Conservation (phyloP, 2,888 invertebrate genomes). For the Xestia ashworthii region DNA sequence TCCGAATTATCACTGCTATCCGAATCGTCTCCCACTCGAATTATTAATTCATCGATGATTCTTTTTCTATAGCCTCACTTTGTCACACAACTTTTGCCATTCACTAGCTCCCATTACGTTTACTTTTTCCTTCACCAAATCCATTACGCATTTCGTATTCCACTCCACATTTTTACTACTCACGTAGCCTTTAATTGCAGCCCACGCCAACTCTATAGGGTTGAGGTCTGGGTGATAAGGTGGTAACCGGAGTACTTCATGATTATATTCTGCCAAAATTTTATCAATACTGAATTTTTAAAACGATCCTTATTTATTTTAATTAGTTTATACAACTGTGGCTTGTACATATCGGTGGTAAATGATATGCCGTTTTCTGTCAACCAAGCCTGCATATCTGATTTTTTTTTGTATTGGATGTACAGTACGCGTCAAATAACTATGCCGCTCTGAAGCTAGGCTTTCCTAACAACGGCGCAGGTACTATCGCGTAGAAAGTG, state of each 20-base stretch:
- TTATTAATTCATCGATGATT: too few relatives aligned
- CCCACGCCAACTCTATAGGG: too few relatives aligned
- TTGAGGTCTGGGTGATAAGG: not conserved
- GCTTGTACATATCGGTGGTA: conserved; percentile 6
- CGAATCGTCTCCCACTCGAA: not conserved
- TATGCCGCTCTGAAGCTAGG: too few relatives aligned
- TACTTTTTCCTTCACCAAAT: not conserved
- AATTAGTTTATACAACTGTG: conserved; percentile 26
- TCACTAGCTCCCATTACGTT: conserved; percentile 8
- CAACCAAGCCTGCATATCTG: conserved; percentile 24
- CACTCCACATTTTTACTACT: not conserved
- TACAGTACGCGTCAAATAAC: not conserved
- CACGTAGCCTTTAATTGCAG: conserved; percentile 8
- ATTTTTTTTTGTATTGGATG: conserved; percentile 18
- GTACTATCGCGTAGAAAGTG: too few relatives aligned
- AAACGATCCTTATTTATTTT: conserved; percentile 14
- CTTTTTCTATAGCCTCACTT: not conserved
- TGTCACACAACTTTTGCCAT: not conserved
- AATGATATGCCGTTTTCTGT: conserved; percentile 16
- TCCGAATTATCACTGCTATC: conserved; percentile 6
- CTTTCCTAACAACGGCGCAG: too few relatives aligned
- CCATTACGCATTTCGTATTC: not conserved
- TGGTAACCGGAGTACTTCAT: conserved; percentile 6
- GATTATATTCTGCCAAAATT: conserved; percentile 17
- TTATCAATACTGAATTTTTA: conserved; percentile 2